Base-by-base conservation (phyloP, 2,113 vertebrate species). In the Myrmecobius fasciatus region DNA sequence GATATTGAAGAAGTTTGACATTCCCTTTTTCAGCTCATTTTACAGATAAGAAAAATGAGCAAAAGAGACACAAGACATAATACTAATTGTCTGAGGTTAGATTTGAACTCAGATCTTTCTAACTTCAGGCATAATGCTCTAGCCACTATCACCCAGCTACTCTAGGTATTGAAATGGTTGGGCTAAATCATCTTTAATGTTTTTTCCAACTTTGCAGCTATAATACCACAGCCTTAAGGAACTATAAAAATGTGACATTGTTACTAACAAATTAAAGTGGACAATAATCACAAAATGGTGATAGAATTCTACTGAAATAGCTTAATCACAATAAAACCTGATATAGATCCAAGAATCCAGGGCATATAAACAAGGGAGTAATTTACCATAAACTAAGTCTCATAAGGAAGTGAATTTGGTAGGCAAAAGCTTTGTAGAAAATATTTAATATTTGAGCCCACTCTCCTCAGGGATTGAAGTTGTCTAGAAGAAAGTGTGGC, bases 251-350 rank as follows among this genome's bases (percentile, higher is more conserved):
- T 83, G 17, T 97, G 92, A 93, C 88, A 93, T 92, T 95, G 91
- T 96, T 95, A 94, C 94, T 96, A 96, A 96, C 95, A 96, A 96
- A 97, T 95, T 92, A 60, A 93, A 97, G 53, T 83, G 93, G 56
- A 95, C 48, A 3, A 54, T 96, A 96, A 95, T 89, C 94, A 96
- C 95, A 90, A 91, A 95, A 96, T 95, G 96, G 94, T 96, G 75
- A 89, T 93, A 97, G 83, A 48, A 89, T 96, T 95, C 96, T 53
- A 92, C 96, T 97, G 96, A n/a, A 92, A 96, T 54, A 91, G 91
- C 89, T 97, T 96, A 97, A 97, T 97, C 96, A 97, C 89, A 95
- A 56, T 92, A 60, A 92, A 83, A 89, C 53, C 96, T 96, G 88
- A 91, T 49, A 25, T 20, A 90, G 94, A 83, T 43, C 67, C n/a